Percentiles rank a stretch among this genome's conserved stretches.
Conservation (phyloP, 1,140 invertebrate genomes). For the Lethrus apterus region DNA sequence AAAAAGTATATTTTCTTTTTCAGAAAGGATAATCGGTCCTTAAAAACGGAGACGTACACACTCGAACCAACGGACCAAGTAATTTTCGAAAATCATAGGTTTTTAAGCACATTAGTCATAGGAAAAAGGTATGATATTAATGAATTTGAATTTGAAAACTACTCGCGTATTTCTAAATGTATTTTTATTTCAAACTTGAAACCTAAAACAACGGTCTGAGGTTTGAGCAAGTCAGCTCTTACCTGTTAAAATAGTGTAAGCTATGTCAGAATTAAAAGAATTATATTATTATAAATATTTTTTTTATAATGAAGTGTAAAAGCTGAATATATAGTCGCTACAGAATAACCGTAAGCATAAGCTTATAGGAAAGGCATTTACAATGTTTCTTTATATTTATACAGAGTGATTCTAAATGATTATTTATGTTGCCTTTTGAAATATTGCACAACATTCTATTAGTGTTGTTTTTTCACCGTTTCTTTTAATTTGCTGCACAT, state of each 20-base stretch:
- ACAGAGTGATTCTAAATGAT: no score
- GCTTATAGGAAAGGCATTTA: no score
- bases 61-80: constrained; percentile 32
- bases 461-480: no score
- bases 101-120: constrained; percentile 33
- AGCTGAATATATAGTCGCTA: background rate
- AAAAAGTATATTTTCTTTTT: no score
- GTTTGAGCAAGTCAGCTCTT: background rate
- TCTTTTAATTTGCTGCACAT: no score
- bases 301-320: constrained; percentile 3
- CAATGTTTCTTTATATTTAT: no score
- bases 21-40: no score
- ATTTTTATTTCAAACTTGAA: constrained; percentile 3
- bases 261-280: background rate
- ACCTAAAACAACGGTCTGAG: background rate
- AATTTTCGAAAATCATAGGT: constrained; percentile 35
- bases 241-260: no score
- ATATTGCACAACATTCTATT: no score
- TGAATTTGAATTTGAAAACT: background rate
- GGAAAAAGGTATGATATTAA: constrained; percentile 35
- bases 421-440: no score
- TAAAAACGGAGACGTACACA: constrained; percentile 5
- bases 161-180: no score
- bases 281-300: background rate
- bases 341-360: no score